phyloP scores from a whole-genome alignment of 2,888 invertebrate genomes.

The Spicauda simplicius region DNA sequence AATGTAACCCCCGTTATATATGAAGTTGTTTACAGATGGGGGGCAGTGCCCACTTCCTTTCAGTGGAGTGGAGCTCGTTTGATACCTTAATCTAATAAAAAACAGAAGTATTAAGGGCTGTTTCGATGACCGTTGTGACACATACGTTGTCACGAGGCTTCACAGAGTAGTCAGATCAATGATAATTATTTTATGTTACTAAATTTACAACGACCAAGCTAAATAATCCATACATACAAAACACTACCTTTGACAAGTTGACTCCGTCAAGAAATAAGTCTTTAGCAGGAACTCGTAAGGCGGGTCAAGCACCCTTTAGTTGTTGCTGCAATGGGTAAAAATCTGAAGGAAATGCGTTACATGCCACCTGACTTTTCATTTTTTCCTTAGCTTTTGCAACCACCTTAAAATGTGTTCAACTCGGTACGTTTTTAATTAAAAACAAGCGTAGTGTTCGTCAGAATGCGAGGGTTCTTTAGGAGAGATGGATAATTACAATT shows the following conservation, averaged over 20 bases:
- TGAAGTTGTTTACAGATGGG: no score
- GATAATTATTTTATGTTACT: no score
- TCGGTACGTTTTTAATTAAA: neutral
- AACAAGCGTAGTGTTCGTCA: constrained; percentile 8
- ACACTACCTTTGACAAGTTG: constrained; percentile 13
- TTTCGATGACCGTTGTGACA: no score
- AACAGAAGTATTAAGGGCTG: no score
- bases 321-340: constrained; percentile 1
- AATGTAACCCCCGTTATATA: no score
- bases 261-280: constrained; percentile 3
- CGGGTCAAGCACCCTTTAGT: neutral
- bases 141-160: no score
- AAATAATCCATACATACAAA: constrained; percentile 3
- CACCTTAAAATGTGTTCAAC: neutral
- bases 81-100: no score
- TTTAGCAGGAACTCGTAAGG: constrained; percentile 1
- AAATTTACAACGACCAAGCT: neutral
- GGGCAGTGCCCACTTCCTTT: no score
- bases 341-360: constrained; percentile 6
- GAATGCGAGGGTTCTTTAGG: no score
- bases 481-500: no score
- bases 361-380: neutral
- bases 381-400: neutral
- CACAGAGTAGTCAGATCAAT: no score
- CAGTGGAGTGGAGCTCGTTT: no score